A percentile compares a stretch with the other conserved stretches of the same genome.
Evolutionary conservation across 2,888 invertebrate genomes (phyloP).

Genomic region (Limnephilus rhombicus): DNA sequence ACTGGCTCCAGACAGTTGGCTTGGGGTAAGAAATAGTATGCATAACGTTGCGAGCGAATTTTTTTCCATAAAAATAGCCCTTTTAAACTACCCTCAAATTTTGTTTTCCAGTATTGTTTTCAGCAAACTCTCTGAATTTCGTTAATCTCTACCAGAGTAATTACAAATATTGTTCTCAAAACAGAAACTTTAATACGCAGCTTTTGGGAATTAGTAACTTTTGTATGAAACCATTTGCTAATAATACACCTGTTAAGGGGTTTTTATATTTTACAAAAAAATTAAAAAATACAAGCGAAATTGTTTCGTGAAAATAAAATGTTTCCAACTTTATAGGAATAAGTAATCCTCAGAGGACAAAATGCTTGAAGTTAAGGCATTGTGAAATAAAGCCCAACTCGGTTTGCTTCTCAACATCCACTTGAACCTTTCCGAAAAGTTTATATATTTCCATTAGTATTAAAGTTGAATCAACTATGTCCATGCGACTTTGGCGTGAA

Average conservation of each 20-base stretch:
- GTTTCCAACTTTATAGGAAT: conserved; percentile 9
- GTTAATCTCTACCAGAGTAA: background rate
- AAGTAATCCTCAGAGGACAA: conserved; percentile 40
- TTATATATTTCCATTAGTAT: conserved; percentile 56
- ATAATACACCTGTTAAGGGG: background rate
- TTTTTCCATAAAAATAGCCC: background rate
- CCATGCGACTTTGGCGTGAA: conserved; percentile 38
- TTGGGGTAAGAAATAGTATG: background rate
- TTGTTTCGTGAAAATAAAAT: conserved; percentile 13
- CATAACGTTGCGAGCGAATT: background rate
- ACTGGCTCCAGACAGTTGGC: background rate
- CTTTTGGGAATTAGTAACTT: background rate
- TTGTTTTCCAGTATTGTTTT: background rate
- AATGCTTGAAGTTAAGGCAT: conserved; percentile 41
- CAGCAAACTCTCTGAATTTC: background rate
- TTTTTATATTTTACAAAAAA: background rate
- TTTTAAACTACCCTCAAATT: background rate
- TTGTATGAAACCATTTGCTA: background rate
- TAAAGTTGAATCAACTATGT: conserved; percentile 58
- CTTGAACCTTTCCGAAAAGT: conserved; percentile 36
- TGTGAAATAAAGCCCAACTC: conserved; percentile 43
- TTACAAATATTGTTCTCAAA: background rate
- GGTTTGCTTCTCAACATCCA: conserved; percentile 35
- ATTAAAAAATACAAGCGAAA: background rate
- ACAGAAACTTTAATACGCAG: background rate